Base-by-base conservation (phyloP, 2,888 invertebrate genomes). In the Glyphotaelius pellucidus region DNA sequence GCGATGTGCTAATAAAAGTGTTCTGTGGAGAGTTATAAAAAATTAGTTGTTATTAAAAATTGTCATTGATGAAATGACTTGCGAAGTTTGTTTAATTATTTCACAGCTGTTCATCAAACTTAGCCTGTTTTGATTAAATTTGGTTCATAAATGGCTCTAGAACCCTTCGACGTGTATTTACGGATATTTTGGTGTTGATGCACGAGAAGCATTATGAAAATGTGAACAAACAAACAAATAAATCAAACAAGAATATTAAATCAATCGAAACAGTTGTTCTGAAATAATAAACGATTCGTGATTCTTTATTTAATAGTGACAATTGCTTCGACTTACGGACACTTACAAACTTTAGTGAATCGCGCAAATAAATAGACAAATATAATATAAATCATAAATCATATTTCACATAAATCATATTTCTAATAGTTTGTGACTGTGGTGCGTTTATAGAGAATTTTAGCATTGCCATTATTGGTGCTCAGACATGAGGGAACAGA, bases 121-220 rank as follows among this genome's bases (percentile, higher is more conserved):
- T 3, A 25, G 15, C 3, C 19, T 19, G 52, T 52, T 80, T 80
- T 89, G 81, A 89, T 42, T 30, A 25, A 31, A 81, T 80, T 42
- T 30, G 15, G 38, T 42, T 14, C 67, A 84, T 90, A 89, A 91
- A 91, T 91, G 91, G 91, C 91, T 91, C 79, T 91, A 83, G 84
- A 84, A 91, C 79, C 80, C 32, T 84, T 87, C 19, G 83, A 89
- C 83, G 91, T 91, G 80, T 90, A 79, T 89, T 91, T 91, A 84
- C 91, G 91, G 91, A 91, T 91, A 91, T 91, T 91, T 91, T 91
- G 91, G 89, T 89, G 90, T n/a, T 90, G 52, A 31, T 47, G 42
- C 15, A 80, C 25, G 35, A 38, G 19, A 90, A 42, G 47, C 9
- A 14, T 12, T 38, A 42, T 81, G 81, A 88, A 88, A 91, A 88